Evolutionary conservation across 2,888 invertebrate genomes (phyloP).

Genomic region (Dolomedes plantarius): DNA sequence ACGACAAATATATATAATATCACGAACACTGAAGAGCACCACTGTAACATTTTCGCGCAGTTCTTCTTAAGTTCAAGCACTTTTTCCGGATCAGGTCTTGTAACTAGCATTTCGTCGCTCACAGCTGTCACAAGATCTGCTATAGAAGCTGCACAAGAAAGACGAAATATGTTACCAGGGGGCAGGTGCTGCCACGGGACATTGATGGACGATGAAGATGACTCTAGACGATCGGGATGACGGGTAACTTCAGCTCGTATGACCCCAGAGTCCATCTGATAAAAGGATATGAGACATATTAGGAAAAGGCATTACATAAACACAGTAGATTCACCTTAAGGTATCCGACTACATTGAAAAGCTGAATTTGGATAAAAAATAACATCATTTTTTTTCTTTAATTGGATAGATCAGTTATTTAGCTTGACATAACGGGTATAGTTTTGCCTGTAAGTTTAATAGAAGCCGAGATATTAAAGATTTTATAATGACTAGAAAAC

Average conservation of each 20-base stretch:
- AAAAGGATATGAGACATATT: too few relatives aligned
- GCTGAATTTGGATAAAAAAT: too few relatives aligned
- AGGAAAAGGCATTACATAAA: too few relatives aligned
- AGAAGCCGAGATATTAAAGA: too few relatives aligned
- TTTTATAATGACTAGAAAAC: too few relatives aligned
- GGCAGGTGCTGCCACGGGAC: conserved; percentile 52
- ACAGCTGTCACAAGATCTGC: conserved; percentile 58
- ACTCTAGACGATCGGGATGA: conserved; percentile 55
- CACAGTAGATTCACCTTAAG: too few relatives aligned
- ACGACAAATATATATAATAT: not conserved
- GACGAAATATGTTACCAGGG: conserved; percentile 27
- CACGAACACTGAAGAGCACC: not conserved
- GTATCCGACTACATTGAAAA: too few relatives aligned
- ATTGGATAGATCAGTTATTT: too few relatives aligned
- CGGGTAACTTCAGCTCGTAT: conserved; percentile 41
- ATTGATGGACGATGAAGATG: conserved; percentile 46
- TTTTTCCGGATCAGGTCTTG: conserved; percentile 32
- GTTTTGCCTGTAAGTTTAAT: too few relatives aligned
- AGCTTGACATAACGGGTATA: too few relatives aligned
- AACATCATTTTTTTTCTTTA: too few relatives aligned
- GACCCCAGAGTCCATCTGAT: conserved; percentile 37
- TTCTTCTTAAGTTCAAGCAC: conserved; percentile 53
- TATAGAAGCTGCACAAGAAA: conserved; percentile 57
- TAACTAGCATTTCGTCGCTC: conserved; percentile 50
- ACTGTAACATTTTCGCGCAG: not conserved